Conservation (phyloP, 2,797 vertebrate genomes). For the Rhinatrema bivittatum region DNA sequence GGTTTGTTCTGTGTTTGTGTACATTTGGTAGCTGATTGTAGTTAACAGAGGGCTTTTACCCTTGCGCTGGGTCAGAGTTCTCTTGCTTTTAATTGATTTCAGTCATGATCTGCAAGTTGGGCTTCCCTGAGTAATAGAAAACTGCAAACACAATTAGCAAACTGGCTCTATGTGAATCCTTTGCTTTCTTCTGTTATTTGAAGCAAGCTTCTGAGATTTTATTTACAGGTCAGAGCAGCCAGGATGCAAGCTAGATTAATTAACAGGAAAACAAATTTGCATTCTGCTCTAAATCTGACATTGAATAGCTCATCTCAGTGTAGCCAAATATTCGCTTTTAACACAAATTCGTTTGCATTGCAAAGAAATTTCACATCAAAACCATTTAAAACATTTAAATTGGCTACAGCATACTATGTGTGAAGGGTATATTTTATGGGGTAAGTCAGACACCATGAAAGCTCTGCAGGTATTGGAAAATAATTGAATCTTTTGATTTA, state of each 20-base stretch:
- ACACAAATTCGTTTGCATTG: constrained; percentile 8
- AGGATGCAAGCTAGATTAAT: constrained; percentile 47
- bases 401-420: not conserved
- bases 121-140: constrained; percentile 52
- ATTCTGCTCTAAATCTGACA: constrained; percentile 24
- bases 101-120: constrained; percentile 55
- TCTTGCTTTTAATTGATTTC: constrained; percentile 70
- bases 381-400: constrained; percentile 13
- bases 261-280: constrained; percentile 34
- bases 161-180: constrained; percentile 10
- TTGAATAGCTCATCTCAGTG: constrained; percentile 23
- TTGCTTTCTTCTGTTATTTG: constrained; percentile 25
- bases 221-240: constrained; percentile 36
- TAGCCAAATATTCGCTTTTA: constrained; percentile 12
- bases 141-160: constrained; percentile 22
- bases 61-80: constrained; percentile 44
- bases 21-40: constrained; percentile 37
- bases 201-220: constrained; percentile 28
- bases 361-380: not conserved
- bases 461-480: constrained; percentile 3
- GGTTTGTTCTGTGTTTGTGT: constrained; percentile 39
- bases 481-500: constrained; percentile 8
- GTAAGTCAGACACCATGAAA: constrained; percentile 4
- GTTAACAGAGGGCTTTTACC: constrained; percentile 44
- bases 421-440: constrained; percentile 18